Conservation (phyloP, 2,113 vertebrate species). For the Microcebus jonahi region DNA sequence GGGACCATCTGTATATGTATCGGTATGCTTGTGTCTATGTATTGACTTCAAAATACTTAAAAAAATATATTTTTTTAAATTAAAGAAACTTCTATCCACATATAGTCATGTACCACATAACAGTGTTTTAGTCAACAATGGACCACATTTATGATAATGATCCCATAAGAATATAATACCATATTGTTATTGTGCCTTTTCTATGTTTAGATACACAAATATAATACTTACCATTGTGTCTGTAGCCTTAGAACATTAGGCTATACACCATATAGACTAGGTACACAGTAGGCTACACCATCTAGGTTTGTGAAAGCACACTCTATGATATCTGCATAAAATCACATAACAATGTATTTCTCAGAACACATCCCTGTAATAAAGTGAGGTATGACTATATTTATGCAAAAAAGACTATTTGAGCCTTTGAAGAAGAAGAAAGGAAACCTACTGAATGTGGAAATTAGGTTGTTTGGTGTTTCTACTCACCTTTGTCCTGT, state of each 20-base stretch:
- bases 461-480: fast-evolving
- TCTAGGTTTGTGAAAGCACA: not conserved
- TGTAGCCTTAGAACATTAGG: not conserved
- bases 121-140: not conserved
- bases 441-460: not conserved
- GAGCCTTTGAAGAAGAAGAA: not conserved
- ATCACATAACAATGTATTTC: not conserved
- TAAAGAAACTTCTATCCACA: not conserved
- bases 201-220: not conserved
- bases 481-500: slow-evolving; percentile 90
- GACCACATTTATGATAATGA: not conserved
- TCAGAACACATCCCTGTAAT: not conserved
- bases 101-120: not conserved
- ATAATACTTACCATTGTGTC: not conserved
- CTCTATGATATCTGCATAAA: not conserved
- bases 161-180: not conserved
- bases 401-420: not conserved
- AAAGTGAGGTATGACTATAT: not conserved
- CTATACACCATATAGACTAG: not conserved
- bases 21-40: not conserved
- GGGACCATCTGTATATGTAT: not conserved
- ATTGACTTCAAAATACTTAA: slow-evolving; percentile 3
- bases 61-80: not conserved
- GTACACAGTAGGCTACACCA: not conserved
- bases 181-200: not conserved